These are phyloP conservation scores for Siphamia tubifer DNA, from an alignment of 2,113 vertebrate genomes.

Conservation along the genomic window DNA sequence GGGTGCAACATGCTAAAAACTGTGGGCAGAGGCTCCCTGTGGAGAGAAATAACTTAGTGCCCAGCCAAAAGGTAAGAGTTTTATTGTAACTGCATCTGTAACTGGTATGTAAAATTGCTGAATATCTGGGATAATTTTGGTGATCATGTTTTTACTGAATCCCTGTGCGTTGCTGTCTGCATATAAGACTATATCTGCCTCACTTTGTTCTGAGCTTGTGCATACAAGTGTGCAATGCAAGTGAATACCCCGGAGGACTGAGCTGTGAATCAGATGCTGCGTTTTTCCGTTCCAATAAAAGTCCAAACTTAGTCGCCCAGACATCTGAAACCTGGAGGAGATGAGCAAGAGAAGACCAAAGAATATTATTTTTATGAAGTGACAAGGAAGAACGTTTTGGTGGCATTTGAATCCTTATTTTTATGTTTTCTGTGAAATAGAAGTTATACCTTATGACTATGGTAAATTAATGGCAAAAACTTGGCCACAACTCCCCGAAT, in stretches of 20 bases:
- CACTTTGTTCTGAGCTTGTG: neutral
- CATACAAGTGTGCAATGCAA: neutral
- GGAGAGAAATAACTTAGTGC: neutral
- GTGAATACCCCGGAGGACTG: slow-evolving; percentile 82
- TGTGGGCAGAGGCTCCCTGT: slow-evolving; percentile 91
- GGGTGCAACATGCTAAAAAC: slow-evolving; percentile 98
- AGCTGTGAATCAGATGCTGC: slow-evolving; percentile 83
- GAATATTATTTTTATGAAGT: neutral
- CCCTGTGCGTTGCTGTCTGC: neutral
- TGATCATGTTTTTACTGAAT: neutral
- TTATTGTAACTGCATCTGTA: too few species aligned
- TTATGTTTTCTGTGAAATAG: too few species aligned
- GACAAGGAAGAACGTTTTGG: neutral
- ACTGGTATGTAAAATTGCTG: too few species aligned
- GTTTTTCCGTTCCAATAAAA: slow-evolving; percentile 91
- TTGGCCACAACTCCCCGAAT: too few species aligned
- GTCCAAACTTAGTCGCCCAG: slow-evolving; percentile 93
- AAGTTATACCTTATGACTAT: too few species aligned
- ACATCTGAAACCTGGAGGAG: slow-evolving; percentile 87
- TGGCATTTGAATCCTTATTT: neutral
- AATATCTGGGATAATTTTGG: neutral
- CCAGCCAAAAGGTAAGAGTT: neutral
- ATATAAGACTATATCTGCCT: neutral
- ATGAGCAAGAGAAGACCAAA: neutral
- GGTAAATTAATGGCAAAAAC: too few species aligned